Evolutionary conservation across 2,888 invertebrate species (phyloP), one percentile per base, ranked within the genome.

Genomic region (Ceratothoa steindachneri): DNA sequence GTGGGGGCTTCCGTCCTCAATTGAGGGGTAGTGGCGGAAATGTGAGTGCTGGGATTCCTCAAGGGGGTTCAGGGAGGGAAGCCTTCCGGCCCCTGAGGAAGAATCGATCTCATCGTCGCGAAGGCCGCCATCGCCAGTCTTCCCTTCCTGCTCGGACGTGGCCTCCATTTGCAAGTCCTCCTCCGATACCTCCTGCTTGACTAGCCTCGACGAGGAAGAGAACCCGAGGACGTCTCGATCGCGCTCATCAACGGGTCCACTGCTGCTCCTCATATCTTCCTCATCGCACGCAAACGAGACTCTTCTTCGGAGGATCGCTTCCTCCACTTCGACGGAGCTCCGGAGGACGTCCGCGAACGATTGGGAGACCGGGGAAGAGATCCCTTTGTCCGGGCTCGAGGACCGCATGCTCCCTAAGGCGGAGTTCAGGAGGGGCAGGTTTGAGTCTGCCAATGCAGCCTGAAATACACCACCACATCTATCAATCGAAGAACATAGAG

Each of bases 361-460:
- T 3, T 68, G 67, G 1, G 77, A 70, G n/a, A 30, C 52, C 1
- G 74, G 77, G 12, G 77, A 74, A 5, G 79, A 73, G 9, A 69
- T 55, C 29, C 73, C 52, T 60, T 77, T 76, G 28, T 77, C 76
- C 71, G 70, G 72, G 70, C 72, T 75, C 19, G 71, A 51, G 52
- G 72, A 24, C n/a, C 68, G 67, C 70, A 74, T 70, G 15, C 30
- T 29, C 53, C 73, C 71, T 51, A 78, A 74, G 55, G 76, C 77
- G 15, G 29, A 76, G 68, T 74, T 72, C 71, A 80, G 72, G 31
- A 80, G 67, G 9, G 80, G 80, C 69, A 80, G 67, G 69, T 78
- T 80, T 19, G 77, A 78, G 65, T 80, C 78, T 12, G 74, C 78
- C 22, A 80, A 71, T 24, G 80, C 80, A 65, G 80, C 77, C 80